Base-by-base conservation (phyloP, 2,113 vertebrate species). In the Myodes glareolus region DNA sequence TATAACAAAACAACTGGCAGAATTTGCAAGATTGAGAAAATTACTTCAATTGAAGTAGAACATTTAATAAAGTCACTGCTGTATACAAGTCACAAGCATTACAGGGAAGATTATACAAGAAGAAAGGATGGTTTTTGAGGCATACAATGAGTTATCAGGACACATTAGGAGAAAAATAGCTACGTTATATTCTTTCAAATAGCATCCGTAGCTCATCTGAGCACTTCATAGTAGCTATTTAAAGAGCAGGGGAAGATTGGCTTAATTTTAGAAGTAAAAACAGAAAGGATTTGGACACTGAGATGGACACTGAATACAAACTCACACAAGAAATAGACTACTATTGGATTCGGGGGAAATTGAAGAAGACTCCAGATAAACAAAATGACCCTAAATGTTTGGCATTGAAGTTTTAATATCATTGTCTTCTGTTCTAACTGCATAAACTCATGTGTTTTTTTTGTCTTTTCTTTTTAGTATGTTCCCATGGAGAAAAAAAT, bases 21-120 rank as follows among this genome's bases (percentile, higher is more conserved):
- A 91, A 52, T 97, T 92, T 86, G 52, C 68, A 80, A 87, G 75
- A 91, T 58, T 73, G 65, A 50, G 39, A 73, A 96, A 97, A 96
- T 90, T 42, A 91, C 65, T 93, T 94, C 78, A 58, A 33, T 29
- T 76, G 39, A 95, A 91, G 90, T 63, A 89, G 27, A 91, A 77
- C 29, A 82, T 29, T 94, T 96, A 94, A 97, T 92, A 90, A 95
- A 94, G 91, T 45, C 92, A 80, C n/a, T 50, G 45, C n/a, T 96
- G 13, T 33, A 81, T 68, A 85, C 70, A 39, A 96, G 82, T 14
- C 70, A 45, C 12, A 76, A 29, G 63, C 73, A 86, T 70, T 55
- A 84, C 3, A 36, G 82, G 86, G n/a, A 82, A 89, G 67, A 91
- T 84, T 72, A 93, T 75, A 90, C 2, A 80, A 21, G 87, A 95